Evolutionary conservation across 1,140 invertebrate genomes (phyloP).

Genomic region (Chrysomallon squamiferum): DNA sequence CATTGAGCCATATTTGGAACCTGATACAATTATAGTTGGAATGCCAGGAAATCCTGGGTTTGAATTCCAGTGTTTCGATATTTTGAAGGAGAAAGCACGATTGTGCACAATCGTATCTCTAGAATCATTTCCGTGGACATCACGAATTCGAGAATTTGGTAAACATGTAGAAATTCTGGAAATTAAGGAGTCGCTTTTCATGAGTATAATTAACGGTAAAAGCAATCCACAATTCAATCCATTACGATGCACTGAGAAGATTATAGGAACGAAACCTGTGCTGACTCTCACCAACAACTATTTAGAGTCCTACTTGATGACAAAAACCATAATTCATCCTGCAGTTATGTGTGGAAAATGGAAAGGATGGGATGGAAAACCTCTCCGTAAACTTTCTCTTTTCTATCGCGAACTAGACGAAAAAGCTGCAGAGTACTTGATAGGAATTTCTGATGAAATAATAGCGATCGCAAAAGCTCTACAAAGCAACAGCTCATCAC

Average conservation of each 20-base stretch:
- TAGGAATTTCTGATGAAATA: constrained; percentile 40
- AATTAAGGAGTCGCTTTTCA: constrained; percentile 15
- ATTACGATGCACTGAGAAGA: constrained; percentile 7
- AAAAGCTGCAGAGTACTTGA: constrained; percentile 26
- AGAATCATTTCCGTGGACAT: constrained; percentile 42
- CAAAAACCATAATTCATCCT: constrained; percentile 40
- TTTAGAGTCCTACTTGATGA: constrained; percentile 36
- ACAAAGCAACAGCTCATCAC: constrained; percentile 16
- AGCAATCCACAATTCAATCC: constrained; percentile 10
- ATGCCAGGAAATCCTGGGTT: constrained; percentile 46
- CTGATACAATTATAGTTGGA: constrained; percentile 32
- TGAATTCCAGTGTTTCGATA: constrained; percentile 33
- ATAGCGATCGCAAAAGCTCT: constrained; percentile 32
- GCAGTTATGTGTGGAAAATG: constrained; percentile 46
- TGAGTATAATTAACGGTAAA: constrained; percentile 9
- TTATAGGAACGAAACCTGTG: constrained; percentile 17
- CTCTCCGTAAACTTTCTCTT: constrained; percentile 29
- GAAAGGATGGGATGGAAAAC: constrained; percentile 52
- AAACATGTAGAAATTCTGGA: constrained; percentile 21
- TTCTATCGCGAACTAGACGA: constrained; percentile 46
- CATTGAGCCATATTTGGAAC: constrained; percentile 26
- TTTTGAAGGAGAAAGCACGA: constrained; percentile 20
- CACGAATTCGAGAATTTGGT: constrained; percentile 43
- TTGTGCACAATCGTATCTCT: constrained; percentile 32
- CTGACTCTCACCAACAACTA: constrained; percentile 17